Evolutionary conservation across 2,797 vertebrate genomes (phyloP), one percentile per base, ranked within the genome.

Genomic region (Tragelaphus oryx): DNA sequence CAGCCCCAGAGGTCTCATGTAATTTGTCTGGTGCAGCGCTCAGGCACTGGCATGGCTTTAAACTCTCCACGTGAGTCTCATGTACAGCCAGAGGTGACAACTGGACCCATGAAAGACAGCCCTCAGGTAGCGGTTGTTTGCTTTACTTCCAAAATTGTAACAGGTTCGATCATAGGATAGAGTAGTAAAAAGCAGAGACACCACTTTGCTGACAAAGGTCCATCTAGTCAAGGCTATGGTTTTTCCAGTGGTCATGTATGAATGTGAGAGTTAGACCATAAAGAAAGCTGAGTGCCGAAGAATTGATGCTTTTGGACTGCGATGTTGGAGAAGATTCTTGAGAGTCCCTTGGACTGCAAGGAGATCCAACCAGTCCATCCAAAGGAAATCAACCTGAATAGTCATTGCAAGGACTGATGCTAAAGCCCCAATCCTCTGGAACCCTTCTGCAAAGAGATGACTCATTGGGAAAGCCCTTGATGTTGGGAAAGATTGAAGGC

Each of bases 71-170:
- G 18, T 7, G 5, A 24, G 9, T 55, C 20, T 50, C 33, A 8
- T 0, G 4, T 50, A 16, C 41, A 30, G 30, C 41, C 17, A 30
- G 48, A 54, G 80, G 46, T 4, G 33, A 30, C 18, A 11, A 0
- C 9, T 22, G 13, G 46, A 28, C 28, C 46, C 20, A 1, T 6
- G 5, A 30, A 30, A 24, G 46, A 12, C 7, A 24, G 24, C 30
- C 6, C 6, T 6, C 16, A 3, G 0, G 18, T 4, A 62, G 46
- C 1, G 4, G 3, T 4, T 1, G 4, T 18, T 24, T 57, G 33
- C 8, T 48, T 65, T 54, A 30, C 46, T 57, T 50, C 44, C 44
- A 28, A 41, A n/a, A 26, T 88, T 17, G 60, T 8, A 5, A 30
- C 3, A n/a, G 13, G 60, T 6, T 57, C 22, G 6, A 57, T 22